phyloP scores from a whole-genome alignment of 1,140 invertebrate species.

The Pemphigus obesinymphae region DNA sequence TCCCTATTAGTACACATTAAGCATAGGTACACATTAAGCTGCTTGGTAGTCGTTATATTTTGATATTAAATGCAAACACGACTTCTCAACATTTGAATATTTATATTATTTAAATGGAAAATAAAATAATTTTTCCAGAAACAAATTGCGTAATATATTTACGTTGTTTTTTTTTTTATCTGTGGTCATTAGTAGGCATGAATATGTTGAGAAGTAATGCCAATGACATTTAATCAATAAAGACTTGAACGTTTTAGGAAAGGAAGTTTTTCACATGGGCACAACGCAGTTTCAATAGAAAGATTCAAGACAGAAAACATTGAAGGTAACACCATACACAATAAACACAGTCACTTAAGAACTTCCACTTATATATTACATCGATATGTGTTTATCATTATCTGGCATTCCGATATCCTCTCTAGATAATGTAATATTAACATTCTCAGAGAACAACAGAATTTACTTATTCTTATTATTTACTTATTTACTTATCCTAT shows the following conservation, averaged over 20 bases:
- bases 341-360: constrained; percentile 35
- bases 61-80: constrained; percentile 10
- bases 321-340: constrained; percentile 40
- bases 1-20: constrained; percentile 36
- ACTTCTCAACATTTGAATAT: constrained; percentile 17
- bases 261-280: constrained; percentile 36
- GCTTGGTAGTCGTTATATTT: constrained; percentile 22
- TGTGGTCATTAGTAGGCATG: background rate
- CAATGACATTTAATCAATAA: constrained; percentile 18
- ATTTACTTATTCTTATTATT: too few relatives aligned
- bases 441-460: background rate
- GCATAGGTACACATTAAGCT: constrained; percentile 41
- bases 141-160: background rate
- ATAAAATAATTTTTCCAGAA: too few relatives aligned
- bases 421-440: background rate
- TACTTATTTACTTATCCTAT: background rate
- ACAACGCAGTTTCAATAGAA: constrained; percentile 39
- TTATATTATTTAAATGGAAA: background rate
- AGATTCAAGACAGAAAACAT: constrained; percentile 41
- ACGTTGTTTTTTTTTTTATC: background rate
- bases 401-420: constrained; percentile 1
- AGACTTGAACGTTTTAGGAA: constrained; percentile 11
- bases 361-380: constrained; percentile 10
- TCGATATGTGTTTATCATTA: constrained; percentile 11
- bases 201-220: constrained; percentile 1